Evolutionary conservation across 1,140 invertebrate genomes (phyloP).

Genomic region (Andrena cerasifolii): DNA sequence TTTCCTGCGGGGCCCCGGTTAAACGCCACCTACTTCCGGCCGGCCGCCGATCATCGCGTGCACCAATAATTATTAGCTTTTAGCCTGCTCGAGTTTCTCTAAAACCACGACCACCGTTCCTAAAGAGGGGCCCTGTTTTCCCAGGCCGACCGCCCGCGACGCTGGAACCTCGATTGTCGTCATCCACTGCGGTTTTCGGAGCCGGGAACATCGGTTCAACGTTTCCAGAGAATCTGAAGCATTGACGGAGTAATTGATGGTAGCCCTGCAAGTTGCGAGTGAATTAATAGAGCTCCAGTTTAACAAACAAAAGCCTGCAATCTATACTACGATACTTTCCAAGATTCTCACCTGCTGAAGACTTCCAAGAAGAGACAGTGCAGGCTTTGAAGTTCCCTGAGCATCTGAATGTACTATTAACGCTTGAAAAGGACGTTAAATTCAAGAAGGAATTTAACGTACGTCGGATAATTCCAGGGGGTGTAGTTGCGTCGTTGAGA

Average conservation of each 20-base stretch:
- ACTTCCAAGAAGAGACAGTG: no score
- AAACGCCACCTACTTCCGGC: conserved; percentile 70
- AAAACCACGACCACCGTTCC: conserved; percentile 32
- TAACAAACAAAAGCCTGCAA: no score
- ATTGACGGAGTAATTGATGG: no score
- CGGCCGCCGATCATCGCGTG: conserved; percentile 49
- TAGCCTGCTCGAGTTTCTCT: conserved; percentile 48
- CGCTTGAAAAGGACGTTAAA: no score
- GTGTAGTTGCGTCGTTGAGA: not conserved
- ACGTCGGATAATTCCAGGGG: not conserved
- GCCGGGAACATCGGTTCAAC: no score
- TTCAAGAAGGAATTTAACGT: not conserved
- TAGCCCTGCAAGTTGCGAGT: no score
- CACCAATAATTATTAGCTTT: conserved; percentile 69
- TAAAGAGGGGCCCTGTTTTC: conserved; percentile 11
- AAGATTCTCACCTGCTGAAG: no score
- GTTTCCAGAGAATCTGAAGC: no score
- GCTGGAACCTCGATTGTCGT: conserved; percentile 6
- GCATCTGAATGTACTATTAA: no score
- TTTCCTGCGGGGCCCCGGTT: conserved; percentile 42
- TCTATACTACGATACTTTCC: no score
- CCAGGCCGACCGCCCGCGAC: conserved; percentile 59
- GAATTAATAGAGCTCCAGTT: no score
- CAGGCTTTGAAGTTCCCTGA: no score
- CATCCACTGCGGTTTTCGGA: not conserved